Base-by-base conservation (phyloP, 1,140 invertebrate genomes). In the Pogonomyrmex barbatus region DNA sequence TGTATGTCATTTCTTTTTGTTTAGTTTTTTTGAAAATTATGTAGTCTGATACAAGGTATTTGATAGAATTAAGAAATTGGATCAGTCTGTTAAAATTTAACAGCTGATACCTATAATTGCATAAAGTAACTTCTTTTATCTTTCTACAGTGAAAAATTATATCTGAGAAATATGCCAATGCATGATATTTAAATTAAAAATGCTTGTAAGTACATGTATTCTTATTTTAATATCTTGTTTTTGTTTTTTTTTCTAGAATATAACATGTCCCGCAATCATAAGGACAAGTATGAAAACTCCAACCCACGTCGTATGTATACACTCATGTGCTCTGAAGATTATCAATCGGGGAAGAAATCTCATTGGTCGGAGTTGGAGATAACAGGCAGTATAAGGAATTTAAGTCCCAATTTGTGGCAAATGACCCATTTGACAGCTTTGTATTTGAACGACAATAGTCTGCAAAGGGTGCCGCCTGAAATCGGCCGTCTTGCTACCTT, bases 381-480 rank as follows among this genome's bases (percentile, higher is more conserved):
- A 96, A 96, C 96, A 99, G 98, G 98, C 95, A 97, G 97, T 95
- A 97, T 99, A 91, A 96, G 98, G 91, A 99, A 99, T 93, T 95
- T 99, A 86, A 98, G 98, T 95, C 97, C 98, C 56, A 97, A 97
- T 91, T 95, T 99, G 91, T 99, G 98, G 97, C 97, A 98, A 93
- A 96, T 99, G 93, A 97, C 97, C 81, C 98, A 99, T 96, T 95
- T 99, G 89, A 99, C 98, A 67, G 97, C 97, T 89, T 96, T 99
- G 90, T 99, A 99, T 96, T 96, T 99, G 91, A 99, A 99, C 95
- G 98, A 99, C 96, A 99, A 99, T 96, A 97, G 97, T 93, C 96
- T 99, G 89, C 96, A 97, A 90, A 96, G 98, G 91, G 96, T 99
- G 93, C 98, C 99, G 65, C 94, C 97, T 50, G 98, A 99, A 93